Evolutionary conservation across 2,888 invertebrate genomes (phyloP).

Genomic region (Lasiommata megera): DNA sequence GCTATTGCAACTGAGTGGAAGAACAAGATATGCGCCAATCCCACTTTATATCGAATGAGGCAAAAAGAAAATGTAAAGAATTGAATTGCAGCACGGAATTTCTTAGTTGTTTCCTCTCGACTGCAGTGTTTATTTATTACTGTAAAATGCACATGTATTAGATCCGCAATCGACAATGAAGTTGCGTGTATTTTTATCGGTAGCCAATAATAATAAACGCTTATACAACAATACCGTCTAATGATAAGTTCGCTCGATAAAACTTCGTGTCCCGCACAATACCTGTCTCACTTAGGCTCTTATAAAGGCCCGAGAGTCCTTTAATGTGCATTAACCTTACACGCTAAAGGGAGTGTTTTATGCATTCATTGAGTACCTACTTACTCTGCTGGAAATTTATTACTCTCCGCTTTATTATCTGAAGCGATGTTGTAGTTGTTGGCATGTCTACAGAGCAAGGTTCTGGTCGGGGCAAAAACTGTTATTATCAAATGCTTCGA

Average conservation of each 20-base stretch:
- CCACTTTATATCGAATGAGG: too few species aligned
- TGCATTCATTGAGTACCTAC: conserved; percentile 20
- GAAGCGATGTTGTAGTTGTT: not conserved
- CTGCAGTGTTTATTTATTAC: too few species aligned
- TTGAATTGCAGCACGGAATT: too few species aligned
- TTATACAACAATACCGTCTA: not conserved
- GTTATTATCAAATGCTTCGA: too few species aligned
- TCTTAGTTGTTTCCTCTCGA: too few species aligned
- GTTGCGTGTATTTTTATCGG: not conserved
- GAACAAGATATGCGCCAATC: too few species aligned
- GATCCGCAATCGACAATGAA: not conserved
- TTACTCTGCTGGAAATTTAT: conserved; percentile 12
- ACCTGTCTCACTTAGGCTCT: conserved; percentile 29
- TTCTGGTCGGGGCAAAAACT: too few species aligned
- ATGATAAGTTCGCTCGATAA: conserved; percentile 21
- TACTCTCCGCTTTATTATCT: conserved; percentile 1
- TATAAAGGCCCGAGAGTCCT: conserved; percentile 22
- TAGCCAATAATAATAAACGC: not conserved
- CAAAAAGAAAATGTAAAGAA: too few species aligned
- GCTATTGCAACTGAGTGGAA: too few species aligned
- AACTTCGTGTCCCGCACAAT: conserved; percentile 23
- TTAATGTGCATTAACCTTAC: conserved; percentile 32
- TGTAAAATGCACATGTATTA: too few species aligned
- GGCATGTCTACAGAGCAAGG: not conserved
- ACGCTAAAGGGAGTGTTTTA: conserved; percentile 26